Evolutionary conservation across 1,140 invertebrate genomes (phyloP), one percentile per base, ranked within the genome.

Genomic region (Scylla paramamosain): DNA sequence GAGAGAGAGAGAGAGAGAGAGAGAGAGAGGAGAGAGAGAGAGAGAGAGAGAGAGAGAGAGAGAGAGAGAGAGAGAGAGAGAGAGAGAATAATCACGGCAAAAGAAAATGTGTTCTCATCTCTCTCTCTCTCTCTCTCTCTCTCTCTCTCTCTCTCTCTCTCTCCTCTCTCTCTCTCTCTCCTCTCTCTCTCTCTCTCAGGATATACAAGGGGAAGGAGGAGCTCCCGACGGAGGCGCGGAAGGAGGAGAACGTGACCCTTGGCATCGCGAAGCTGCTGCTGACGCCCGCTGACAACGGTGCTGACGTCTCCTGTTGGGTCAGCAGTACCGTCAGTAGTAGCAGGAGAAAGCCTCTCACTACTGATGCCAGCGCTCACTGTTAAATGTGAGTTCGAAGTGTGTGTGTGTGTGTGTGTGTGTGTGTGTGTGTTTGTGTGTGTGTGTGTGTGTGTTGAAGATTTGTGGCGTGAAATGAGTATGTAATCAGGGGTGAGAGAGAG

Each of bases 271-370:
- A 59, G 48, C n/a, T 91, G n/a, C 10, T 46, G 4, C 89, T 91
- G 4, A 91, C 89, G 10, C 89, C 89, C 4, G 89, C 89, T n/a
- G 89, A 91, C 48, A 91, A 91, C n/a, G 89, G 89, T 12, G 89
- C 89, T n/a, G 59, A 59, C 7, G 89, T 91, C 20, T 20, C n/a
- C 4, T 91, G 89, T 91, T 46, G 59, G 46, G 89, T 91, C 25
- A 59, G 46, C 48, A 25, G 16, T 28, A n/a, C 28, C 8, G 89
- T 46, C n/a, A 59, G 46, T 46, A 91, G n/a, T 8, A 91, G 89
- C 31, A 7, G n/a, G 2, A 91, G 89, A 20, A 7, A 46, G 2
- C 89, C 89, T 2, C 89, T 91, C 25, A 91, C 89, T 2, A 39
- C 48, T 46, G 46, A 4, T 2, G 89, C 39, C 89, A 46, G 52